These are phyloP conservation scores for Stomatorhinus ivindoensis DNA, from an alignment of 2,113 vertebrate genomes.

Conservation along the genomic window DNA sequence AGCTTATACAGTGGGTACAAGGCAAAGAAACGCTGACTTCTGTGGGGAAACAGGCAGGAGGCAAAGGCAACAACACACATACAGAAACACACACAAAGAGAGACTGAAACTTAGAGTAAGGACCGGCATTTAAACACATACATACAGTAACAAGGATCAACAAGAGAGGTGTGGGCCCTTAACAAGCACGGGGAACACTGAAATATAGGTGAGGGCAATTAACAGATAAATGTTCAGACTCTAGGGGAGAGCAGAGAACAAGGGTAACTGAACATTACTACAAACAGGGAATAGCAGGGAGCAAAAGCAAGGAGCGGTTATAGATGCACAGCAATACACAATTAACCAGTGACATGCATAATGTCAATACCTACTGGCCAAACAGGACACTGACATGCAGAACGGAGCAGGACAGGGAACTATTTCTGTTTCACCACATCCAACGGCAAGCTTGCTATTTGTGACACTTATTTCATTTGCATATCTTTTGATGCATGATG, in stretches of 20 bases:
- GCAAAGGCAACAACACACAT: not conserved
- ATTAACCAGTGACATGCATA: not conserved
- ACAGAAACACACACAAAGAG: not conserved
- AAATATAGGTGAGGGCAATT: not conserved
- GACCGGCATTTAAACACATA: not conserved
- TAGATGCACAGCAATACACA: not conserved
- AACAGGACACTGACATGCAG: not conserved
- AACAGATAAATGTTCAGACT: not conserved
- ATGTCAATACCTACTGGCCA: not conserved
- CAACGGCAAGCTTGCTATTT: not conserved
- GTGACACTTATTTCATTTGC: not conserved
- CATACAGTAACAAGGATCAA: not conserved
- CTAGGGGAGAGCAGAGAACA: not conserved
- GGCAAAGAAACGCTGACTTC: not conserved
- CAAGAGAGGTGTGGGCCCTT: not conserved
- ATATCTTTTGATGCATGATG: not conserved
- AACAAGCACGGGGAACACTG: not conserved
- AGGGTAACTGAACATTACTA: not conserved
- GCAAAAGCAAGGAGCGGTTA: not conserved
- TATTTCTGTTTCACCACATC: not conserved
- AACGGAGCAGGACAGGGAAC: not conserved
- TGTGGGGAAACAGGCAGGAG: not conserved
- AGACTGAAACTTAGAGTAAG: too few relatives aligned
- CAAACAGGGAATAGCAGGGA: not conserved
- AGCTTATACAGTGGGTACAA: not conserved